Percentiles rank a stretch among this genome's conserved stretches.
phyloP scores from a whole-genome alignment of 2,888 invertebrate genomes.

The Heliconius ismenius region DNA sequence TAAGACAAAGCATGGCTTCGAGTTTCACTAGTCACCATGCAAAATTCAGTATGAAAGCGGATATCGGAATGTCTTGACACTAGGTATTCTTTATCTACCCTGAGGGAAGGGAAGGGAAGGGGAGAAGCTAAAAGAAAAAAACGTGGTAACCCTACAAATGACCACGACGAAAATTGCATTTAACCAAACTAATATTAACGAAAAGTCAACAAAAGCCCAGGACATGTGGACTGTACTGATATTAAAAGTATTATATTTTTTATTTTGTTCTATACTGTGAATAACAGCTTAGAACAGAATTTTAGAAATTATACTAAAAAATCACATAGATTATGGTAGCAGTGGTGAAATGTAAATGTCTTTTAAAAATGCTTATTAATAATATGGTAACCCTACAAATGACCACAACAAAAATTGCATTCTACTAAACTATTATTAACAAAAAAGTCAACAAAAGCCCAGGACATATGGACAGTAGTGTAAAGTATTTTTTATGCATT shows the following conservation, averaged over 20 bases:
- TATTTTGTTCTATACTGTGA: no score
- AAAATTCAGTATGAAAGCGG: not conserved
- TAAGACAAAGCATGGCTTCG: not conserved
- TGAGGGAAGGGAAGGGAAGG: not conserved
- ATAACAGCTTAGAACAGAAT: no score
- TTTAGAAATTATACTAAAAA: no score
- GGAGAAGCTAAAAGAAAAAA: not conserved
- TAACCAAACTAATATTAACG: slow-evolving; percentile 58
- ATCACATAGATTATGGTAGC: no score
- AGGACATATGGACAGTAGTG: slow-evolving; percentile 61
- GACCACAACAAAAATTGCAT: slow-evolving; percentile 54
- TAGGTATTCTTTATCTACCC: not conserved
- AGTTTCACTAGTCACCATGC: not conserved
- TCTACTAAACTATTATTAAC: slow-evolving; percentile 58
- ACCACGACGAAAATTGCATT: slow-evolving; percentile 53
- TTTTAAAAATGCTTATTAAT: not conserved
- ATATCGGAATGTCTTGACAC: not conserved
- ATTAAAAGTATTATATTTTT: no score
- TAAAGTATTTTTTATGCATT: slow-evolving; percentile 47
- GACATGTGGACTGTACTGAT: slow-evolving; percentile 55
- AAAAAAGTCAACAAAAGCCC: slow-evolving; percentile 56
- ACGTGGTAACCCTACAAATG: slow-evolving; percentile 54
- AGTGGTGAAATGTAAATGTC: no score
- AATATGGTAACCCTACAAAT: slow-evolving; percentile 53
- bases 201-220: slow-evolving; percentile 55